These are phyloP conservation scores for Terrapene triunguis DNA, from an alignment of 2,113 vertebrate genomes.

Conservation along the genomic window DNA sequence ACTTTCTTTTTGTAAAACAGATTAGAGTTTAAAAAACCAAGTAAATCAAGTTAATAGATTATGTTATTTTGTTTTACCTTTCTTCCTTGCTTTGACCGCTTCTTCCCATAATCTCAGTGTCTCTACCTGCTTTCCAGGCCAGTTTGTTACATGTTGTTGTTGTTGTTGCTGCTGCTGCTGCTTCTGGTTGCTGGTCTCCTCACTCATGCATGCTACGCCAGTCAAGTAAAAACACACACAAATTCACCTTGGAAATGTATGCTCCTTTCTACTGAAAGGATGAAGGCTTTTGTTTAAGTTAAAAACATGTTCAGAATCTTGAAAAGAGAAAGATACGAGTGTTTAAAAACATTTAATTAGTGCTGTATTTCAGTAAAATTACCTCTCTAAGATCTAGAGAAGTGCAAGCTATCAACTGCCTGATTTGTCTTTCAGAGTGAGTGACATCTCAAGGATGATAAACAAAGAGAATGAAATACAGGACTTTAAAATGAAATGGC, in stretches of 20 bases:
- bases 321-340: not conserved
- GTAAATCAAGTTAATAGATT: rapidly evolving
- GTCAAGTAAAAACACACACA: slow-evolving; percentile 75
- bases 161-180: slow-evolving; percentile 78
- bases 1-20: not conserved
- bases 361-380: not conserved
- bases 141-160: slow-evolving; percentile 80
- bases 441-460: not conserved
- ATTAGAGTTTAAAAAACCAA: not conserved
- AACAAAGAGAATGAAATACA: not conserved
- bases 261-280: slow-evolving; percentile 55
- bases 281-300: slow-evolving; percentile 52
- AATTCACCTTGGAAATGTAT: slow-evolving; percentile 70
- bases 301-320: slow-evolving; percentile 4
- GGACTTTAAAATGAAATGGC: not conserved
- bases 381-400: not conserved
- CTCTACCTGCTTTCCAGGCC: slow-evolving; percentile 87
- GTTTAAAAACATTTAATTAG: not conserved
- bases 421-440: not conserved
- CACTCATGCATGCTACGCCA: slow-evolving; percentile 85
- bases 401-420: not conserved
- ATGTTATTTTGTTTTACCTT: slow-evolving; percentile 79
- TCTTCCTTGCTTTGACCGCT: slow-evolving; percentile 86
- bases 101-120: slow-evolving; percentile 87
- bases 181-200: slow-evolving; percentile 86